Conservation (phyloP, 2,797 vertebrate species). For the Poeciliopsis presidionis region DNA sequence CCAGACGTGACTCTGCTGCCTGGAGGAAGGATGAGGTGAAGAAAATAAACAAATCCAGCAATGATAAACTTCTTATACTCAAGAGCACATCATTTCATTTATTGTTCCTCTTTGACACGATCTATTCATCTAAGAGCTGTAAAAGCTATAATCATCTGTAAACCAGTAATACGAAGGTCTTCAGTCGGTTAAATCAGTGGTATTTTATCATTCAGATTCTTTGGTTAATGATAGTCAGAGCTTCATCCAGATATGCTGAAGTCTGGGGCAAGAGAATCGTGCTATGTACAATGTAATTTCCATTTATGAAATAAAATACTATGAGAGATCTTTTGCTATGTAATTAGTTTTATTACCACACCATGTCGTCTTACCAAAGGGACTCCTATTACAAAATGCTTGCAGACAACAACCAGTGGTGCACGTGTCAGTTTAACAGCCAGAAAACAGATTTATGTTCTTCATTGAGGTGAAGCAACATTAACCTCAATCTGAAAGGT, state of each 20-base stretch:
- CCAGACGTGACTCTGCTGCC: constrained; percentile 56
- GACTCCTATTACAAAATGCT: neutral
- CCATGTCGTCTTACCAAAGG: neutral
- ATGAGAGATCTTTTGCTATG: neutral
- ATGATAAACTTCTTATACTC: constrained; percentile 46
- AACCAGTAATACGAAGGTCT: neutral
- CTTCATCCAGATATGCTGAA: neutral
- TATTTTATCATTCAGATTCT: neutral
- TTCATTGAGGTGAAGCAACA: neutral
- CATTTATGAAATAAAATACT: neutral
- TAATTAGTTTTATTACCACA: neutral
- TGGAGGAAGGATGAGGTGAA: constrained; percentile 44
- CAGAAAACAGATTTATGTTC: neutral
- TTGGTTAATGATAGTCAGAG: neutral
- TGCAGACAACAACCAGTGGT: neutral
- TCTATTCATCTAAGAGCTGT: constrained; percentile 18
- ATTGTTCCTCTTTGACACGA: constrained; percentile 28
- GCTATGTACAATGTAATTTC: neutral
- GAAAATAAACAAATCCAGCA: constrained; percentile 50
- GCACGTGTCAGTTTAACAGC: neutral
- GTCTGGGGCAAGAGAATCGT: neutral
- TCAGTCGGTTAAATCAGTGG: constrained; percentile 8
- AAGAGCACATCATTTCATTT: constrained; percentile 28
- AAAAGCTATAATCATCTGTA: constrained; percentile 19
- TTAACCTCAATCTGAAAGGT: neutral